These are phyloP conservation scores for Drosophila nigromelanica DNA, from an alignment of 1,140 invertebrate species.

Conservation along the genomic window DNA sequence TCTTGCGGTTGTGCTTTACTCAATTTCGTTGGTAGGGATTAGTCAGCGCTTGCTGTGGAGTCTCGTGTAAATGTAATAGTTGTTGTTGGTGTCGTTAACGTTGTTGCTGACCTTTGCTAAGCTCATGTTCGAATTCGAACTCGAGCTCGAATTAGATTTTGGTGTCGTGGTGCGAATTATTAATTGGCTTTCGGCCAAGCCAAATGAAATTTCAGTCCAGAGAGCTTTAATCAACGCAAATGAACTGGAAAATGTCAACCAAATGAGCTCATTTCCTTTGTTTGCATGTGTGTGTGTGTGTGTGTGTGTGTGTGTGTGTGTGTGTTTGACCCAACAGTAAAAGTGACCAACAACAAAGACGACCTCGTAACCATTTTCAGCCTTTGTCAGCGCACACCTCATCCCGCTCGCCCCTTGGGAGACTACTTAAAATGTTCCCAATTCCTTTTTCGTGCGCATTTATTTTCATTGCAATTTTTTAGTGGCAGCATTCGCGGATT, in stretches of 20 bases:
- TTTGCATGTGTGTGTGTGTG: slow-evolving; percentile 14
- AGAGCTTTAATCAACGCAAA: slow-evolving; percentile 77
- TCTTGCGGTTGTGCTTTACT: slow-evolving; percentile 38
- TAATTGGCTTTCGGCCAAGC: slow-evolving; percentile 59
- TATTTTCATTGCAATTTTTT: slow-evolving; percentile 70
- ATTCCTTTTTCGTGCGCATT: slow-evolving; percentile 49
- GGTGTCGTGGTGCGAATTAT: slow-evolving; percentile 53
- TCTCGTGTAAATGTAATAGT: slow-evolving; percentile 13
- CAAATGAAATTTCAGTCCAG: slow-evolving; percentile 48
- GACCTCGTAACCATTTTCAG: slow-evolving; percentile 73
- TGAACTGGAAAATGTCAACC: slow-evolving; percentile 79
- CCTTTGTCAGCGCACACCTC: slow-evolving; percentile 44
- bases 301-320: slow-evolving; percentile 27
- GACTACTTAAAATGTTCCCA: slow-evolving; percentile 69
- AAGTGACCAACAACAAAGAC: slow-evolving; percentile 57
- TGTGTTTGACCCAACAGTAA: slow-evolving; percentile 58
- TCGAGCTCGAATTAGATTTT: slow-evolving; percentile 32
- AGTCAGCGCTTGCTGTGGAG: slow-evolving; percentile 46
- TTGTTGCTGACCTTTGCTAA: slow-evolving; percentile 44
- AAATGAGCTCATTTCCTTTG: slow-evolving; percentile 79
- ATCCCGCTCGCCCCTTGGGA: slow-evolving; percentile 9
- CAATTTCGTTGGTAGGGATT: slow-evolving; percentile 41
- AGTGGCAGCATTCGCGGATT: slow-evolving; percentile 25
- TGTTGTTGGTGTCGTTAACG: slow-evolving; percentile 36
- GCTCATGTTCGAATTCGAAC: slow-evolving; percentile 19